phyloP scores from a whole-genome alignment of 2,113 vertebrate genomes.

The Sclerurus mexicanus region DNA sequence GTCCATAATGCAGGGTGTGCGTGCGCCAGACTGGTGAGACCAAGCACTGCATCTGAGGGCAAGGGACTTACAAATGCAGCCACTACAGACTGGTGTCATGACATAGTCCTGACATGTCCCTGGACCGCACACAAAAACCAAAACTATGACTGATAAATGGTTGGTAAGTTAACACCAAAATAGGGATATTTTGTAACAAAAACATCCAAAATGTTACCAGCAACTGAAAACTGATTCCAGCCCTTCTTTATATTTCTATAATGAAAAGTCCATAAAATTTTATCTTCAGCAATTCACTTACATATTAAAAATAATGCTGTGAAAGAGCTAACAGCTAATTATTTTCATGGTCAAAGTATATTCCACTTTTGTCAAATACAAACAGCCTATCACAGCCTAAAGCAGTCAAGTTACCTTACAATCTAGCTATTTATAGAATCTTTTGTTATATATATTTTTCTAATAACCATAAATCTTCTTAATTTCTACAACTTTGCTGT shows the following conservation, averaged over 20 bases:
- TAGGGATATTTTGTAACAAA: not conserved
- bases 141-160: not conserved
- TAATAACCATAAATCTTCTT: not conserved
- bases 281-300: not conserved
- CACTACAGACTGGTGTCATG: not conserved
- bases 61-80: not conserved
- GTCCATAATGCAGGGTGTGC: not conserved
- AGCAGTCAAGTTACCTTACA: not conserved
- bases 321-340: not conserved
- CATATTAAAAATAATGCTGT: not conserved
- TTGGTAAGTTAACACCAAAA: not conserved
- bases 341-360: not conserved
- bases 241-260: not conserved
- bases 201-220: not conserved
- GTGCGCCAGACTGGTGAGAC: not conserved
- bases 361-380: not conserved
- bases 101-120: too few relatives aligned
- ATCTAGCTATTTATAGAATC: not conserved
- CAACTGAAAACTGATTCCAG: not conserved
- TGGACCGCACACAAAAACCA: not conserved
- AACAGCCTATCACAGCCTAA: not conserved
- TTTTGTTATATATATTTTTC: not conserved
- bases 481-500: not conserved
- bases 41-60: not conserved
- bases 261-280: not conserved